Evolutionary conservation across 2,888 invertebrate species (phyloP).

Genomic region (Pseudococcus longispinus): DNA sequence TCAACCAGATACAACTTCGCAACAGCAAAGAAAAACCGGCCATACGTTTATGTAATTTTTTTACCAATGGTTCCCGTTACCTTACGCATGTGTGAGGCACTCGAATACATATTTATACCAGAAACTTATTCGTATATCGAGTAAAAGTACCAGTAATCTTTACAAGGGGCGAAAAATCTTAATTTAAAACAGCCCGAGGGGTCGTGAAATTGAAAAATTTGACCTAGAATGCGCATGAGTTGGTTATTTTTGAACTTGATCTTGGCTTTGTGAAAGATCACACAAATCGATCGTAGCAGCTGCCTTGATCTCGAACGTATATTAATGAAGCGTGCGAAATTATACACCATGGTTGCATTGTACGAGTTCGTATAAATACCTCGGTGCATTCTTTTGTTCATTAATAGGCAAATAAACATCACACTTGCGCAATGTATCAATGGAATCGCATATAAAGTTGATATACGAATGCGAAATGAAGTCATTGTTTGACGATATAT

Average conservation of each 20-base stretch:
- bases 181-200: neutral
- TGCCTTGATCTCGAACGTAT: neutral
- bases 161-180: neutral
- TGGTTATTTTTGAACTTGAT: neutral
- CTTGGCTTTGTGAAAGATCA: neutral
- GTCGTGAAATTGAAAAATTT: neutral
- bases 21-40: neutral
- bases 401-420: constrained; percentile 17
- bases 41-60: constrained; percentile 2
- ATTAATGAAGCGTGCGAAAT: constrained; percentile 42
- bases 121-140: neutral
- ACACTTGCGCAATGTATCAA: neutral
- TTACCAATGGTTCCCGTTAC: neutral
- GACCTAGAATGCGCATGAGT: neutral
- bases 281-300: neutral
- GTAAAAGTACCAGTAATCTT: neutral
- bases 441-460: neutral
- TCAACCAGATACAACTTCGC: neutral
- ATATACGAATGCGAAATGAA: neutral
- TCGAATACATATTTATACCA: too few species aligned
- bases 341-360: neutral
- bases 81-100: neutral
- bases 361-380: neutral
- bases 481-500: neutral
- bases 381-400: neutral